Percentiles rank a stretch among this genome's conserved stretches.
Evolutionary conservation across 2,888 invertebrate species (phyloP).

Genomic region (Octodonta nipae): DNA sequence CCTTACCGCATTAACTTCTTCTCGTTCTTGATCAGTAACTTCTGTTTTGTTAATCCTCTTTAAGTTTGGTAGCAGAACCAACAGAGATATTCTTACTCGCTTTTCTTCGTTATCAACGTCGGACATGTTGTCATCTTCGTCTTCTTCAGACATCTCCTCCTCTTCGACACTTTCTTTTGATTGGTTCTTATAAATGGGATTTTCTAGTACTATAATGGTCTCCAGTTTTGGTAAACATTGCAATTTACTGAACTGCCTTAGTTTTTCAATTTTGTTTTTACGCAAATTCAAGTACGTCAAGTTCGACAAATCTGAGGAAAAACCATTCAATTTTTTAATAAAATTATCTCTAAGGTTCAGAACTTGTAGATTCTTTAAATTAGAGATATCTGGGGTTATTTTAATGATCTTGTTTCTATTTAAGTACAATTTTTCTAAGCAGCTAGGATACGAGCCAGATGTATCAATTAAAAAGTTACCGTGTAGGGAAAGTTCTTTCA

Average conservation of each 20-base stretch:
- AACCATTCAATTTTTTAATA: conserved; percentile 41
- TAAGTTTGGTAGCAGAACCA: conserved; percentile 41
- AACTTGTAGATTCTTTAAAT: conserved; percentile 46
- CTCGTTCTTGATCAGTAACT: conserved; percentile 41
- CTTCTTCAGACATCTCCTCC: conserved; percentile 16
- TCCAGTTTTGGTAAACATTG: conserved; percentile 38
- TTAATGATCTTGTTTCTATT: conserved; percentile 22
- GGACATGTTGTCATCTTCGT: too few species aligned
- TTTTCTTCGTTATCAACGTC: conserved; percentile 30
- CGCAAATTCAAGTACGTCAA: conserved; percentile 45
- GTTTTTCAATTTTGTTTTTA: conserved; percentile 39
- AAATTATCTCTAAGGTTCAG: conserved; percentile 62
- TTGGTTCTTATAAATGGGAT: conserved; percentile 37
- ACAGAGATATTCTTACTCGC: conserved; percentile 25
- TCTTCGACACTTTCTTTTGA: conserved; percentile 6
- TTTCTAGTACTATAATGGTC: conserved; percentile 41
- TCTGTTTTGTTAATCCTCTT: conserved; percentile 43
- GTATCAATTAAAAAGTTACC: conserved; percentile 40
- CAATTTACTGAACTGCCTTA: conserved; percentile 43
- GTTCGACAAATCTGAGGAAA: conserved; percentile 33
- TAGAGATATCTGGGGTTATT: conserved; percentile 40
- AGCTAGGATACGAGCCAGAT: conserved; percentile 36
- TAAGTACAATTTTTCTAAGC: conserved; percentile 58
- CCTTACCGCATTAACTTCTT: conserved; percentile 21
- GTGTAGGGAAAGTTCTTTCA: conserved; percentile 44